Percentiles rank a stretch among this genome's conserved stretches.
These are phyloP conservation scores for Meghimatium bilineatum DNA, from an alignment of 2,888 invertebrate species.

Conservation along the genomic window DNA sequence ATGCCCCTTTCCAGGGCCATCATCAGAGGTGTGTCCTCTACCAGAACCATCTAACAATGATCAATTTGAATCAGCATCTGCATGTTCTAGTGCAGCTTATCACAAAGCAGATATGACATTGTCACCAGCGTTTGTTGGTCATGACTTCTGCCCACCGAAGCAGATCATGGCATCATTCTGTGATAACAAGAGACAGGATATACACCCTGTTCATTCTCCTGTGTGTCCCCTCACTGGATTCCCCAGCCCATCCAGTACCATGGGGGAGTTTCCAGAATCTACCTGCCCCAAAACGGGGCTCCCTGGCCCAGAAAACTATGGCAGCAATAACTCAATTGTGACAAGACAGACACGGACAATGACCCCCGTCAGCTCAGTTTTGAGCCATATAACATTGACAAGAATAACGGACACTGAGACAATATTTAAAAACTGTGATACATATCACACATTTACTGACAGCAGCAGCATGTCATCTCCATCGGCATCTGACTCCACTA, in stretches of 20 bases:
- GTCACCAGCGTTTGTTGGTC: neutral
- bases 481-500: neutral
- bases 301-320: constrained; percentile 33
- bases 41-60: constrained; percentile 11
- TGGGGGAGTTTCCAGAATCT: constrained; percentile 30
- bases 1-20: constrained; percentile 31
- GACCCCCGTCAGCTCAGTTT: neutral
- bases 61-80: neutral
- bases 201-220: constrained; percentile 29
- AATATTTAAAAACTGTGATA: constrained; percentile 22
- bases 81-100: constrained; percentile 25
- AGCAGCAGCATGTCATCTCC: neutral
- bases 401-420: constrained; percentile 33
- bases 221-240: constrained; percentile 45
- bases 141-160: neutral
- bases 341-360: neutral
- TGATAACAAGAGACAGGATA: constrained; percentile 18
- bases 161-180: constrained; percentile 24
- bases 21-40: constrained; percentile 22
- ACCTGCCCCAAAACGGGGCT: constrained; percentile 43
- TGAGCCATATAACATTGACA: constrained; percentile 17
- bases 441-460: constrained; percentile 24
- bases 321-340: constrained; percentile 21
- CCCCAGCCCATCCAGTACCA: constrained; percentile 37
- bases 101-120: constrained; percentile 7